phyloP scores from a whole-genome alignment of 92 coral and sea anemone species.

The Zoanthus sociatus region DNA sequence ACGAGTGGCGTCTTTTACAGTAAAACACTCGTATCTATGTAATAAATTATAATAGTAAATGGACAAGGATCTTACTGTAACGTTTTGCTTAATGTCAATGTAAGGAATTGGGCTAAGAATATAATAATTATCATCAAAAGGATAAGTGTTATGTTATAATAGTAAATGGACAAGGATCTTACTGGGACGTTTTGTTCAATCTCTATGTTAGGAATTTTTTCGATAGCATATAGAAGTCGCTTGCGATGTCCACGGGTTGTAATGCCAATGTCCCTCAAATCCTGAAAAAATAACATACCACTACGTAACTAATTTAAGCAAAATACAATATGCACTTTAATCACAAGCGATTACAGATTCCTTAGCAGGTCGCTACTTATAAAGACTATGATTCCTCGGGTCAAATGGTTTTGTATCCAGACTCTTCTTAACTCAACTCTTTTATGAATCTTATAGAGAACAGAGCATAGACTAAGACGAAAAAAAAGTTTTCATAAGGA shows the following conservation, averaged over 20 bases:
- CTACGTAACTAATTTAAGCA: background rate
- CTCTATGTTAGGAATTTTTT: constrained; percentile 74
- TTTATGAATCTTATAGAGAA: no score
- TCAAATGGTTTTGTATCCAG: no score
- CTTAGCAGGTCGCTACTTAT: background rate
- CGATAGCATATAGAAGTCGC: constrained; percentile 72
- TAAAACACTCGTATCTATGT: no score
- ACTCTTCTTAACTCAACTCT: no score
- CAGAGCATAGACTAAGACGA: no score
- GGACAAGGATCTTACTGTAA: constrained; percentile 78
- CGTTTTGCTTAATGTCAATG: constrained; percentile 81
- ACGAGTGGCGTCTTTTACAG: no score
- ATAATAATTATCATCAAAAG: no score
- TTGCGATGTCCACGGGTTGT: constrained; percentile 87
- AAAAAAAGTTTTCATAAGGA: no score
- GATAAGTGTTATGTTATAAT: background rate
- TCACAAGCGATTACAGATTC: background rate
- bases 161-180: constrained; percentile 7
- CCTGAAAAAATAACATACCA: constrained; percentile 53
- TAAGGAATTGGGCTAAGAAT: background rate
- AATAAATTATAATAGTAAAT: background rate
- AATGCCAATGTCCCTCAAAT: constrained; percentile 85
- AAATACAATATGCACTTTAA: background rate
- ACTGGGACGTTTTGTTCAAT: constrained; percentile 95
- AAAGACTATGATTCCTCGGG: no score